These are phyloP conservation scores for Netelia fuscicornis DNA, from an alignment of 2,888 invertebrate species.

Conservation along the genomic window DNA sequence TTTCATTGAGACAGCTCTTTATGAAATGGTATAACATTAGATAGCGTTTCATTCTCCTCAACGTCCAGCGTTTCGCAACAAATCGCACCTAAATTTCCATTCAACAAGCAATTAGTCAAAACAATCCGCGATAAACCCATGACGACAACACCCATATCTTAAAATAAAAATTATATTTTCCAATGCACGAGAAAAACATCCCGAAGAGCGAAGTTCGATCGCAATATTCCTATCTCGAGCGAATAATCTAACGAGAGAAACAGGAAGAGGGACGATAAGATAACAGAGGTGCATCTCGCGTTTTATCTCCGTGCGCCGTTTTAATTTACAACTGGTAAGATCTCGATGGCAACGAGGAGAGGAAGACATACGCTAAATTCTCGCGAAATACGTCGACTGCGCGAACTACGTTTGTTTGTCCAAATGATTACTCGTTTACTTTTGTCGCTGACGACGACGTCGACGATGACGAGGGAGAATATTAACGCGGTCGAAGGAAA, in stretches of 20 bases:
- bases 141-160: neutral
- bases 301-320: conserved; percentile 19
- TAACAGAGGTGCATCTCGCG: conserved; percentile 46
- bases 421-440: conserved; percentile 23
- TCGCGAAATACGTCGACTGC: conserved; percentile 24
- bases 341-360: conserved; percentile 24
- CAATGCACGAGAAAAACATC: conserved; percentile 14
- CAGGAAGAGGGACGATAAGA: conserved; percentile 55
- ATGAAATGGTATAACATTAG: too few relatives aligned
- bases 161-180: conserved; percentile 9
- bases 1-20: too few relatives aligned
- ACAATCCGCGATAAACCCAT: neutral
- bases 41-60: too few relatives aligned
- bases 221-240: neutral
- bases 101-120: too few relatives aligned
- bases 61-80: too few relatives aligned
- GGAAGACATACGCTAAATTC: neutral
- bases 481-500: conserved; percentile 5
- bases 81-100: too few relatives aligned
- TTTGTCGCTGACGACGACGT: conserved; percentile 12
- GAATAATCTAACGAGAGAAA: conserved; percentile 31
- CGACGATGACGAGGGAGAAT: neutral
- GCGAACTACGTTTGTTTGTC: conserved; percentile 12
- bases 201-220: conserved; percentile 10
- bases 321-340: conserved; percentile 51